Evolutionary conservation across 92 coral and sea anemone genomes (phyloP), one percentile per base, ranked within the genome.

Genomic region (Phenganax stokvisi): DNA sequence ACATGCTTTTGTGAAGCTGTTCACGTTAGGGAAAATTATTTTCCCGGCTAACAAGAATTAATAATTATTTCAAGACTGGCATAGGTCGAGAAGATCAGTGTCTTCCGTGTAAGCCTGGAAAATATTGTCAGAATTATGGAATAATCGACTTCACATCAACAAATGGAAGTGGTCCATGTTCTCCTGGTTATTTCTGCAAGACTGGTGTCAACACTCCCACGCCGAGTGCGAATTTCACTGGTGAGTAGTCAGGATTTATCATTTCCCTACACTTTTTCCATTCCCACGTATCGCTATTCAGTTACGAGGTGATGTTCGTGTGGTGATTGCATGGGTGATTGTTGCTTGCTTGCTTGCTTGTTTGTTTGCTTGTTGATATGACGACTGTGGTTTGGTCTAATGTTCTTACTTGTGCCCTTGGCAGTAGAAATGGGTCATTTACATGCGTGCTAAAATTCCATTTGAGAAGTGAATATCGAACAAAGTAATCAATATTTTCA

Each of bases 221-320:
- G 13, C 99, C 99, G 47, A 92, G 91, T 60, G 72, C 71, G 54
- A 92, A 91, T 69, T 96, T 88, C 71, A 92, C 89, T 16, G 99
- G 99, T 79, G 17, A 51, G 73, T 79, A 64, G 6, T 9, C 73
- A 25, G 25, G 25, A 20, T 20, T 20, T 20, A 20, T 20, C 25
- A 20, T 20, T 20, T 20, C 25, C 25, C 25, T 20, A 20, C 25
- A 20, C 47, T 37, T 37, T 5, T 1, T 37, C 47, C 47, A 20
- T 37, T 5, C 47, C 47, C 47, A 37, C 47, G 2, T 2, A 37
- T 5, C 47, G 47, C 5, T 37, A 37, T 37, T 37, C 47, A 5
- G 47, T 37, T 37, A 37, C 47, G 5, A 37, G 47, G 47, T 37
- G 5, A 37, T 37, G 47, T 37, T 37, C 47, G 3, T 37, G 5